A percentile compares a stretch with the other conserved stretches of the same genome.
Evolutionary conservation across 2,888 invertebrate species (phyloP).

Genomic region (Ditula angustiorana): DNA sequence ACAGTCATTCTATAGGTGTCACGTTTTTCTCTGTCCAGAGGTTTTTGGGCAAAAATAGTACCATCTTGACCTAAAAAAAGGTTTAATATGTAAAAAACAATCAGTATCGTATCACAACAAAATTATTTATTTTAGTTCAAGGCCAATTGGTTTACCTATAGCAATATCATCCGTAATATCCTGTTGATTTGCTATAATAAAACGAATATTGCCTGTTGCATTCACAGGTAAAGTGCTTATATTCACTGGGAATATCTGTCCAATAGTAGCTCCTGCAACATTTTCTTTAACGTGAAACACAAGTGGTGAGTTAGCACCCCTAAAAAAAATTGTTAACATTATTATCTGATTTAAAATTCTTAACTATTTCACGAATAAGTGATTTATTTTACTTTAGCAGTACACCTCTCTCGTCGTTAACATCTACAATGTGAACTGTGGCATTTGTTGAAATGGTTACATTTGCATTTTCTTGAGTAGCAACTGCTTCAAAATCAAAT

Average conservation of each 20-base stretch:
- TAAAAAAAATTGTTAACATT: constrained; percentile 70
- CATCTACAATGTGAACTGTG: constrained; percentile 93
- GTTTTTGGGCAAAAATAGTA: constrained; percentile 90
- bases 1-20: constrained; percentile 91
- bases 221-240: constrained; percentile 64
- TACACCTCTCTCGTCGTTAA: constrained; percentile 89
- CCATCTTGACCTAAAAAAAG: constrained; percentile 87
- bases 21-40: constrained; percentile 91
- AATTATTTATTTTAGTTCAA: too few species aligned
- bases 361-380: constrained; percentile 22
- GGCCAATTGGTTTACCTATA: constrained; percentile 83
- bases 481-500: constrained; percentile 94
- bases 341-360: too few species aligned
- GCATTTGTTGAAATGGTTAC: constrained; percentile 92
- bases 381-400: constrained; percentile 82
- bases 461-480: constrained; percentile 86
- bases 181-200: constrained; percentile 93
- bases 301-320: constrained; percentile 89
- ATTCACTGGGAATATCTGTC: constrained; percentile 88
- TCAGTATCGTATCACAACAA: too few species aligned
- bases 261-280: constrained; percentile 89
- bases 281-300: constrained; percentile 92
- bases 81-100: not conserved
- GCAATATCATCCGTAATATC: constrained; percentile 92
- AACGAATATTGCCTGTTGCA: constrained; percentile 85